Evolutionary conservation across 1,140 invertebrate genomes (phyloP).

Genomic region (Tribolium madens): DNA sequence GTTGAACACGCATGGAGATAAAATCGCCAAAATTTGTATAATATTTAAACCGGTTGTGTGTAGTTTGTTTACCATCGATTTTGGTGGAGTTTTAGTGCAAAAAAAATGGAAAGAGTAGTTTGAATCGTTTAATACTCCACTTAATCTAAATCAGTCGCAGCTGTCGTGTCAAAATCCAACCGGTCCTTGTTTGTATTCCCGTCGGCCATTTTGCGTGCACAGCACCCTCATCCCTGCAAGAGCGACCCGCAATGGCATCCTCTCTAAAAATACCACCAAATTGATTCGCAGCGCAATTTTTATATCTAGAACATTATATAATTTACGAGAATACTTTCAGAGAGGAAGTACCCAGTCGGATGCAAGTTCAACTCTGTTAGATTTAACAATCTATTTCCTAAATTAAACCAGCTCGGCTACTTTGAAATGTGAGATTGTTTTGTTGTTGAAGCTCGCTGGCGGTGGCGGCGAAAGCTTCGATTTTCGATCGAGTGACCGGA

Average conservation of each 20-base stretch:
- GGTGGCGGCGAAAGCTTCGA: neutral
- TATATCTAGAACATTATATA: conserved; percentile 66
- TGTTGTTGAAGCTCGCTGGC: neutral
- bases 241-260: neutral
- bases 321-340: conserved; percentile 66
- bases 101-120: neutral
- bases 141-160: neutral
- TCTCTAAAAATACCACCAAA: conserved; percentile 52
- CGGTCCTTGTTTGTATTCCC: neutral
- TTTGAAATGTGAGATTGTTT: conserved; percentile 56
- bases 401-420: conserved; percentile 64
- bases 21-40: neutral
- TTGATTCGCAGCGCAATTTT: conserved; percentile 64
- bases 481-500: conserved; percentile 53
- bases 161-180: neutral
- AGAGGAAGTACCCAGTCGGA: conserved; percentile 66
- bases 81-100: neutral
- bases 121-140: neutral
- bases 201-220: neutral
- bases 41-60: neutral
- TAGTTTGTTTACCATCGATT: neutral
- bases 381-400: conserved; percentile 68
- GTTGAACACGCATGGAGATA: neutral
- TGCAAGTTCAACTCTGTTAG: conserved; percentile 65
- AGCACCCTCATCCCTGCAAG: neutral